Evolutionary conservation across 2,888 invertebrate species (phyloP).

Genomic region (Dioctria linearis): DNA sequence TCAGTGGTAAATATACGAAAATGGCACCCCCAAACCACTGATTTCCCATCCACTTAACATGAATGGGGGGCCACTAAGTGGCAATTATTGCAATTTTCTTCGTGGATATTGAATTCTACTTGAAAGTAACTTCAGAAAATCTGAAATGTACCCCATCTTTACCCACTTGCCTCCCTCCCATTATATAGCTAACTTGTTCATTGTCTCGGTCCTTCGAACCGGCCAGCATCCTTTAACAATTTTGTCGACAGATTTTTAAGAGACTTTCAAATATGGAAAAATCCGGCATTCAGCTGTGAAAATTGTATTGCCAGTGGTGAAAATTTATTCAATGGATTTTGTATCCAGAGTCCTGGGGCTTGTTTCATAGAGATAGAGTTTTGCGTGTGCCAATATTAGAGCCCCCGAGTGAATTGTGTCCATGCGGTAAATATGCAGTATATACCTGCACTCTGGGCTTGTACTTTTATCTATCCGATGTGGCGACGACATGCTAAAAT

Average conservation of each 20-base stretch:
- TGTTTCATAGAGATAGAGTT: slow-evolving; percentile 17
- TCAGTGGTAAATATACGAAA: no score
- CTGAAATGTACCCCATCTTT: background rate
- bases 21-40: slow-evolving; percentile 10
- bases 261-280: slow-evolving; percentile 9
- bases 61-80: slow-evolving; percentile 49
- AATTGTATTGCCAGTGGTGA: slow-evolving; percentile 55
- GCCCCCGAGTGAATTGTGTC: slow-evolving; percentile 16
- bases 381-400: background rate
- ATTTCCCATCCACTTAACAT: slow-evolving; percentile 47
- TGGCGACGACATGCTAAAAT: slow-evolving; percentile 31
- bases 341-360: slow-evolving; percentile 23
- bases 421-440: slow-evolving; percentile 20
- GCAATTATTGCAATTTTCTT: slow-evolving; percentile 51
- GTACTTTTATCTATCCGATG: background rate
- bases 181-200: background rate
- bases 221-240: background rate
- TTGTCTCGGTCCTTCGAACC: background rate
- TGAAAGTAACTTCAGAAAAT: slow-evolving; percentile 20
- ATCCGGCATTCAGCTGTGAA: slow-evolving; percentile 49
- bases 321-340: slow-evolving; percentile 56
- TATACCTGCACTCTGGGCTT: slow-evolving; percentile 4
- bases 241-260: slow-evolving; percentile 17
- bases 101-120: slow-evolving; percentile 25
- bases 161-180: no score